These are phyloP conservation scores for Coregonus sp. DNA, from an alignment of 2,797 vertebrate species.

Conservation along the genomic window DNA sequence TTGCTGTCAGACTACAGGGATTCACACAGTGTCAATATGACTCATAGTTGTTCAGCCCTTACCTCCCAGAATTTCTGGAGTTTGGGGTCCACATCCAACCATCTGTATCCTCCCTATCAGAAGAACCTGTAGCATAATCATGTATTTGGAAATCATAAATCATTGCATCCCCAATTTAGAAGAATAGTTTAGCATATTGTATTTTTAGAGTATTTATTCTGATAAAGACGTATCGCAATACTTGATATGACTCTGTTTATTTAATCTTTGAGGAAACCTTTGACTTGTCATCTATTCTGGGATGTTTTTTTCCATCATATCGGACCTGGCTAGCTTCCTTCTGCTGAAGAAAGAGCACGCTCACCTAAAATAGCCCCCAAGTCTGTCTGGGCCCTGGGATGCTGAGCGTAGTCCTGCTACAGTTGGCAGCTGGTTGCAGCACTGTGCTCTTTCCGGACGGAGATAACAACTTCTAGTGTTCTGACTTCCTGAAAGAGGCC, in stretches of 20 bases:
- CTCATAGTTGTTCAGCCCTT: constrained; percentile 36
- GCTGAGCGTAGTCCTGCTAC: constrained; percentile 37
- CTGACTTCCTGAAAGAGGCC: constrained; percentile 17
- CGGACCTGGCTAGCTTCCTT: constrained; percentile 34
- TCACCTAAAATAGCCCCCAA: constrained; percentile 56
- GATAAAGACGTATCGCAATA: constrained; percentile 37
- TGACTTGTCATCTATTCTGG: no score
- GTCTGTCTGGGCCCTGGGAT: constrained; percentile 29
- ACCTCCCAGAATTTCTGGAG: constrained; percentile 21
- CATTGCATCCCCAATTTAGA: constrained; percentile 37
- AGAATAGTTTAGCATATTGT: constrained; percentile 27
- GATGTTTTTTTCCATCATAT: constrained; percentile 60
- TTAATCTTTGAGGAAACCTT: constrained; percentile 18
- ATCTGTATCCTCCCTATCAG: constrained; percentile 33
- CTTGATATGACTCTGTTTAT: constrained; percentile 36
- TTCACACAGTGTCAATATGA: constrained; percentile 33
- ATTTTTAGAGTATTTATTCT: constrained; percentile 40
- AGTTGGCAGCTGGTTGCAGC: constrained; percentile 39
- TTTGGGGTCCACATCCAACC: constrained; percentile 33
- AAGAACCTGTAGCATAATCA: constrained; percentile 21
- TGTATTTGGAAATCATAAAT: constrained; percentile 43
- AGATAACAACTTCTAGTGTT: constrained; percentile 38
- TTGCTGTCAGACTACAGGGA: constrained; percentile 27
- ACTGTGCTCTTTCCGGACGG: constrained; percentile 23
- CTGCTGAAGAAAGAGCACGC: constrained; percentile 45